These are phyloP conservation scores for Acanthococcus lagerstroemiae DNA, from an alignment of 2,888 invertebrate species.

Conservation along the genomic window DNA sequence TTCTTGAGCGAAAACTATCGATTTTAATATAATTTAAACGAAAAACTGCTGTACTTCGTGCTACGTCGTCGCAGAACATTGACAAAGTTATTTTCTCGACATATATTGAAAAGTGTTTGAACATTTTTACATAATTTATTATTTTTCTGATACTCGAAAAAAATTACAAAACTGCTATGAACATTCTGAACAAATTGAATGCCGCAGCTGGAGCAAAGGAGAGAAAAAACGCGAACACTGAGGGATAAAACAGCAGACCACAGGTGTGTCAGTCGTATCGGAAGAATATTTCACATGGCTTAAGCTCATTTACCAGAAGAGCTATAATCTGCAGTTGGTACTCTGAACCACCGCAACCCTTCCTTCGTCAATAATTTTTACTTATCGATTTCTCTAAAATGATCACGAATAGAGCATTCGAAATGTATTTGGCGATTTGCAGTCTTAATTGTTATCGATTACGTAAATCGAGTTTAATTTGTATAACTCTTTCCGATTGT, in stretches of 20 bases:
- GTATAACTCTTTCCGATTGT: no score
- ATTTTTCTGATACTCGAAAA: background rate
- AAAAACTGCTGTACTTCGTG: no score
- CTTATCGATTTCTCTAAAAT: background rate
- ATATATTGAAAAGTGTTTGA: no score
- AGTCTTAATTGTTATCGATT: no score
- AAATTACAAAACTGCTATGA: background rate
- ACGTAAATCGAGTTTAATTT: no score
- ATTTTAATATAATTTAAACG: no score
- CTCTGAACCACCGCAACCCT: background rate
- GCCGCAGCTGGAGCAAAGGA: background rate
- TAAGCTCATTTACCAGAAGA: conserved; percentile 2
- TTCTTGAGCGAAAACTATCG: no score
- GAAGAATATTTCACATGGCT: conserved; percentile 1
- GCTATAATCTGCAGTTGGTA: conserved; percentile 2
- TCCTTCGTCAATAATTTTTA: background rate
- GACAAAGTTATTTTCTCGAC: no score
- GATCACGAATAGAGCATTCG: no score
- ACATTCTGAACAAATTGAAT: background rate
- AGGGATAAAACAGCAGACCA: conserved; percentile 1
- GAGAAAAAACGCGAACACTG: background rate
- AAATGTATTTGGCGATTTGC: no score
- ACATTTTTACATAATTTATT: background rate
- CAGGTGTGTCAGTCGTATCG: conserved; percentile 1
- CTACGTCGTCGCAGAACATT: no score